phyloP scores from a whole-genome alignment of 2,888 invertebrate species.

The Strigamia transsilvanica region DNA sequence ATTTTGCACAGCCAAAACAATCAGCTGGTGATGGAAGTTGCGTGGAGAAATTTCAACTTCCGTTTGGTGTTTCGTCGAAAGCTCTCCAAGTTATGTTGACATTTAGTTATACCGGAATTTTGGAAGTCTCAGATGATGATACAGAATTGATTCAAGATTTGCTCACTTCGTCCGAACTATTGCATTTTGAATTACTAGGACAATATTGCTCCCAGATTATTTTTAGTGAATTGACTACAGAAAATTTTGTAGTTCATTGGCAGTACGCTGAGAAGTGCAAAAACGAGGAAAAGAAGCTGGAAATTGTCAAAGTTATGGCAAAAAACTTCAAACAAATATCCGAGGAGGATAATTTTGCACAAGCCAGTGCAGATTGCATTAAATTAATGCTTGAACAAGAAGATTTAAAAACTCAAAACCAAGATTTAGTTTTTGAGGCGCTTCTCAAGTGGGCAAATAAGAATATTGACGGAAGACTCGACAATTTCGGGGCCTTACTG shows the following conservation, averaged over 20 bases:
- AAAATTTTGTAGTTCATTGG: neutral
- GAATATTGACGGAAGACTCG: neutral
- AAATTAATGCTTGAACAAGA: neutral
- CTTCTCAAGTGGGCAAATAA: neutral
- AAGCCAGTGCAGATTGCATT: neutral
- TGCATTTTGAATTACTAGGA: neutral
- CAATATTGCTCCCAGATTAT: neutral
- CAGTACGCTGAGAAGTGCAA: neutral
- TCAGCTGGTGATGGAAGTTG: neutral
- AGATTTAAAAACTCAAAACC: neutral
- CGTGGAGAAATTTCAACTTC: neutral
- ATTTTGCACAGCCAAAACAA: neutral
- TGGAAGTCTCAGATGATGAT: neutral
- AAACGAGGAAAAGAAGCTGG: neutral
- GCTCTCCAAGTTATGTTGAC: neutral
- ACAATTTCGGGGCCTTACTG: neutral
- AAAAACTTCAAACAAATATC: neutral
- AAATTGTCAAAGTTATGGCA: neutral
- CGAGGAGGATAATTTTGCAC: neutral
- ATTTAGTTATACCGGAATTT: constrained; percentile 27
- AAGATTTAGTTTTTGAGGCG: neutral
- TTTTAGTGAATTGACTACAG: neutral
- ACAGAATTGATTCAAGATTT: neutral
- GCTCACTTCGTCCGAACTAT: neutral
- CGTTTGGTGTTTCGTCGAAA: neutral